Evolutionary conservation across 1,140 invertebrate genomes (phyloP), one percentile per base, ranked within the genome.

Genomic region (Trachelipus rathkii): DNA sequence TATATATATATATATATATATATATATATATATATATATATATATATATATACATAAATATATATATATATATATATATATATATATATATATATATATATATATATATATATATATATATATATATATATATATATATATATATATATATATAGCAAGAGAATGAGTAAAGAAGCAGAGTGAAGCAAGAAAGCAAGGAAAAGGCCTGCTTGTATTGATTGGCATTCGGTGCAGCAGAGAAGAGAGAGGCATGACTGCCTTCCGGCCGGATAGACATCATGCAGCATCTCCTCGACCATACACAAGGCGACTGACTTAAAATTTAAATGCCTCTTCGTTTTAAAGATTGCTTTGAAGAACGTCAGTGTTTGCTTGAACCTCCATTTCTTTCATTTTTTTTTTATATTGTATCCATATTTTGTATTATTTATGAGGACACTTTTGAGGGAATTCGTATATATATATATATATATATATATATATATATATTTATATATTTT

Each of bases 21-120:
- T 60, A 60, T 60, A 60, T 60, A 60, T 60, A 60, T 60, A 60
- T 60, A 60, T 60, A 60, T 60, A 60, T 60, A 60, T 60, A 60
- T 60, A 60, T 60, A 60, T 60, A 60, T n/a, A 60, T 60, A 15
- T 60, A n/a, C 4, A 15, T 21, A n/a, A 3, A 60, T 15, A 21
- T 60, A 60, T 60, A 21, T 21, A 60, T 60, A 60, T 3, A n/a
- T n/a, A 15, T 21, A 15, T 60, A 15, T 60, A 21, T 60, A 60
- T 60, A 60, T 60, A 60, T 60, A 60, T 60, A 60, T 60, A 60
- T 60, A 60, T 60, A 60, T 60, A 60, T 60, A 60, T 60, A n/a
- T 33, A 33, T 33, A 33, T 33, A 33, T 33, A 33, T 33, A 33
- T 33, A 33, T 33, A 33, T 33, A 6, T 1, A 33, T 33, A 33